Evolutionary conservation across 1,140 invertebrate species (phyloP).

Genomic region (Argopecten irradians): DNA sequence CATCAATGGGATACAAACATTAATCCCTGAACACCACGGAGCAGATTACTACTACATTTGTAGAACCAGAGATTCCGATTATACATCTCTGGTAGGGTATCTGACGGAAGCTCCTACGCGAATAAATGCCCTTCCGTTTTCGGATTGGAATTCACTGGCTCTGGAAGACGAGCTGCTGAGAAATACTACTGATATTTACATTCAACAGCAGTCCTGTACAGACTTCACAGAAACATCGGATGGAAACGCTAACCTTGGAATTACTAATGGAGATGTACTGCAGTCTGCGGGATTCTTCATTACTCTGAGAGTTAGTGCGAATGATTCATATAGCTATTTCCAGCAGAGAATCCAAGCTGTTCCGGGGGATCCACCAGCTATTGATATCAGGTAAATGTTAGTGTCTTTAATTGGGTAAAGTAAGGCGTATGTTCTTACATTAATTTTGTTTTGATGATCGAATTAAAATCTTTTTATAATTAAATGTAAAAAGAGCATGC

Average conservation of each 20-base stretch:
- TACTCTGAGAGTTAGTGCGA: conserved; percentile 15
- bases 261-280: neutral
- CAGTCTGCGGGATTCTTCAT: conserved; percentile 32
- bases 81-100: neutral
- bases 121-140: neutral
- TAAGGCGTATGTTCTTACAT: conserved; percentile 25
- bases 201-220: neutral
- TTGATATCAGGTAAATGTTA: conserved; percentile 4
- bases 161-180: neutral
- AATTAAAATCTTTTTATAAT: neutral
- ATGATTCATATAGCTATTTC: conserved; percentile 3
- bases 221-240: neutral
- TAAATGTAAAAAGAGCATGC: neutral
- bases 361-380: neutral
- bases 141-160: neutral
- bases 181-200: neutral
- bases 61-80: neutral
- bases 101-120: neutral
- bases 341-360: conserved; percentile 32
- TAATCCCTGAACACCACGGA: neutral
- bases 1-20: neutral
- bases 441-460: conserved; percentile 23
- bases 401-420: conserved; percentile 6
- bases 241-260: conserved; percentile 26
- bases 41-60: conserved; percentile 5